Conservation (phyloP, 2,888 invertebrate species). For the Amiota mariae region DNA sequence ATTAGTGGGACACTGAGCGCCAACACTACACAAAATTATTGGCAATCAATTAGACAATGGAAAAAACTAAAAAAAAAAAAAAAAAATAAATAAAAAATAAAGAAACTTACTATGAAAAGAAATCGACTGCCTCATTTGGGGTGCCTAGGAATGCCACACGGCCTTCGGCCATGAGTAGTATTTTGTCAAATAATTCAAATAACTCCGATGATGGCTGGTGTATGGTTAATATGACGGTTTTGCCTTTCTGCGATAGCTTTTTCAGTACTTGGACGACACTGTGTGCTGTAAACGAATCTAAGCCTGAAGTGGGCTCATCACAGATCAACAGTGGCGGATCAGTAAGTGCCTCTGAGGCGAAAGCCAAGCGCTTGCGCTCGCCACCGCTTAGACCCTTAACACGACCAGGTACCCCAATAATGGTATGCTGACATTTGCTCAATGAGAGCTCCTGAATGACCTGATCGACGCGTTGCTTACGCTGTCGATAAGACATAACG, state of each 20-base stretch:
- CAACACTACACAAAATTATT: conserved; percentile 76
- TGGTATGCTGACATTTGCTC: conserved; percentile 90
- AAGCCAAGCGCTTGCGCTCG: conserved; percentile 94
- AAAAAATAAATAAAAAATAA: neutral
- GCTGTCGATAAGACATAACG: conserved; percentile 81
- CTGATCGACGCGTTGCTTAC: conserved; percentile 87
- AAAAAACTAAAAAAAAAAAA: no score
- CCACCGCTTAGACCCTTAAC: conserved; percentile 96
- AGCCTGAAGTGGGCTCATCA: conserved; percentile 96
- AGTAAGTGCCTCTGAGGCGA: conserved; percentile 96
- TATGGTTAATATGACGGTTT: conserved; percentile 93
- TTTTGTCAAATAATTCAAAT: conserved; percentile 91
- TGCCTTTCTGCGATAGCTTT: conserved; percentile 84
- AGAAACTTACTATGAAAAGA: conserved; percentile 84
- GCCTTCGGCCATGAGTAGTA: conserved; percentile 93
- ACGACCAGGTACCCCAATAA: conserved; percentile 90
- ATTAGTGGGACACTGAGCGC: conserved; percentile 88
- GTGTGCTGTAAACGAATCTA: conserved; percentile 97
- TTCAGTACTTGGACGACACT: conserved; percentile 90
- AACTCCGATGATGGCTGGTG: conserved; percentile 96
- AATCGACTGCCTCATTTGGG: conserved; percentile 83
- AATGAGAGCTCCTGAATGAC: conserved; percentile 90
- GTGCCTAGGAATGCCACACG: conserved; percentile 91
- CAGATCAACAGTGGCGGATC: conserved; percentile 96
- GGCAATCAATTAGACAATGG: no score